phyloP scores from a whole-genome alignment of 2,113 vertebrate species.

The Ploceus nigricollis region DNA sequence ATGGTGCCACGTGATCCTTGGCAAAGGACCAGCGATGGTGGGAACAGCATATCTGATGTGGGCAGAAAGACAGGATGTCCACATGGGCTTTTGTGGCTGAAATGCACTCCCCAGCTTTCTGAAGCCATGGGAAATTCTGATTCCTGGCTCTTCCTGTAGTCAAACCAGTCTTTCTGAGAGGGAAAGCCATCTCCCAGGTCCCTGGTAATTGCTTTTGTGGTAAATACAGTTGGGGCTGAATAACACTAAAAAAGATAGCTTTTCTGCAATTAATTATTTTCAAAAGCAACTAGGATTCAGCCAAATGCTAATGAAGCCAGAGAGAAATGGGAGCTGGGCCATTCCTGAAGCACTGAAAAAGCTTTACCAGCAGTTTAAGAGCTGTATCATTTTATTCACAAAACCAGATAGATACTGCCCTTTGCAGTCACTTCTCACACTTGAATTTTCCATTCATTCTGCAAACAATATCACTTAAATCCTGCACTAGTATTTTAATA shows the following conservation, averaged over 20 bases:
- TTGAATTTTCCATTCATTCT: background rate
- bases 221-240: background rate
- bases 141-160: background rate
- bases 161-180: background rate
- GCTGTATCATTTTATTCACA: background rate
- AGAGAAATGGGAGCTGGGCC: background rate
- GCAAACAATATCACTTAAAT: background rate
- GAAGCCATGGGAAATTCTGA: background rate
- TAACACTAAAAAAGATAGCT: background rate
- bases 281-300: background rate
- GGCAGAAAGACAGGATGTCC: background rate
- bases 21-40: fast-evolving
- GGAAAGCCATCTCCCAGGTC: background rate
- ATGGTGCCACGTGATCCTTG: fast-evolving
- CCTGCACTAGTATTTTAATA: background rate
- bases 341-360: background rate
- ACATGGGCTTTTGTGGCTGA: background rate
- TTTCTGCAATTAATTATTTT: slow-evolving; percentile 5
- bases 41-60: background rate
- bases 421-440: background rate
- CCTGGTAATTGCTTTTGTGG: background rate
- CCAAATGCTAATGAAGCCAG: background rate
- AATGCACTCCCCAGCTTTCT: background rate
- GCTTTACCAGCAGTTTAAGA: background rate
- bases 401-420: background rate